phyloP scores from a whole-genome alignment of 2,888 invertebrate species.

The Cantharis lateralis region DNA sequence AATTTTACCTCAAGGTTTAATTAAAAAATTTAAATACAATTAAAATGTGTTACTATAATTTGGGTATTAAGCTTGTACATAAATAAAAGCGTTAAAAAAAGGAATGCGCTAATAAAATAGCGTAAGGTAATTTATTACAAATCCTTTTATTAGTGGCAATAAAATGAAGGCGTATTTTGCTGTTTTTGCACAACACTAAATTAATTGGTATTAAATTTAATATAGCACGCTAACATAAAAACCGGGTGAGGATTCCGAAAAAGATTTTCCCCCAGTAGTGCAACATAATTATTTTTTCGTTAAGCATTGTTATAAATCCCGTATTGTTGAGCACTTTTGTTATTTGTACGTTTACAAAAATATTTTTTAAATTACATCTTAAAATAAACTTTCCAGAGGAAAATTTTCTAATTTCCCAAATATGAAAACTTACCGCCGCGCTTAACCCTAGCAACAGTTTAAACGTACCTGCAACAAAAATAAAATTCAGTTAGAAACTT shows the following conservation, averaged over 20 bases:
- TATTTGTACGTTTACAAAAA: not conserved
- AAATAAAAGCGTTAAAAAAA: slow-evolving; percentile 18
- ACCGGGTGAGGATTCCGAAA: slow-evolving; percentile 12
- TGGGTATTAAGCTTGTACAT: slow-evolving; percentile 14
- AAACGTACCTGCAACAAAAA: not conserved
- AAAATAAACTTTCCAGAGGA: not conserved
- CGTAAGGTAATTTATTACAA: slow-evolving; percentile 22
- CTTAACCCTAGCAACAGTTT: not conserved
- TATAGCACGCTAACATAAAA: slow-evolving; percentile 21
- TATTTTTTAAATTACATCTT: not conserved
- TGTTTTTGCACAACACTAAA: slow-evolving; percentile 28
- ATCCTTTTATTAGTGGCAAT: slow-evolving; percentile 27
- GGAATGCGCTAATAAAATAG: slow-evolving; percentile 16
- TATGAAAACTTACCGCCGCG: not conserved
- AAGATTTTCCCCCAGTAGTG: slow-evolving; percentile 25
- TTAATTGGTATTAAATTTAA: slow-evolving; percentile 30
- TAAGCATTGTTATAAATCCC: not conserved
- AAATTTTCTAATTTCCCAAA: not conserved
- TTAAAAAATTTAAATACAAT: not conserved
- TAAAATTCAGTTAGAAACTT: not conserved
- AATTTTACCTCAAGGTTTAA: not conserved
- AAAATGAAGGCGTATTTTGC: slow-evolving; percentile 22
- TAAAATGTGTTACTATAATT: not conserved
- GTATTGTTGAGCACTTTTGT: not conserved
- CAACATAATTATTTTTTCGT: slow-evolving; percentile 22